Evolutionary conservation across 2,113 vertebrate genomes (phyloP).

Genomic region (Poeciliopsis turrubarensis): DNA sequence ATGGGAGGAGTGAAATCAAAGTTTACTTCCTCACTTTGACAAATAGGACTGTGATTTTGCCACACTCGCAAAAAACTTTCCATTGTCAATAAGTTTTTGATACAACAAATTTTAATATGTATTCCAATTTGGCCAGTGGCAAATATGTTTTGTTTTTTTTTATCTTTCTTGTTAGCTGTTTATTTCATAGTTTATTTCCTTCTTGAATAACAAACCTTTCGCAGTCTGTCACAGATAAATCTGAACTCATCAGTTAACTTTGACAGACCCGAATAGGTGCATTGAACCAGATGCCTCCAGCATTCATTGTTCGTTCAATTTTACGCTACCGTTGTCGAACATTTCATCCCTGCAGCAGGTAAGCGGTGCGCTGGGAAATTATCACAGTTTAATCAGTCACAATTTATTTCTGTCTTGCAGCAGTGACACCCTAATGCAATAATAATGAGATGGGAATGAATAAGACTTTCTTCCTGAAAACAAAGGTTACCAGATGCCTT

Average conservation of each 20-base stretch:
- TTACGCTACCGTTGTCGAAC: slow-evolving; percentile 29
- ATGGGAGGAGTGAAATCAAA: too few species aligned
- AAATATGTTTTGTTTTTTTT: background rate
- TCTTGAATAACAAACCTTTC: background rate
- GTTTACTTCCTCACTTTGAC: too few species aligned
- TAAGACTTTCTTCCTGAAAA: background rate
- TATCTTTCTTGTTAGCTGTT: slow-evolving; percentile 4
- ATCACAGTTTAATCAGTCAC: slow-evolving; percentile 22
- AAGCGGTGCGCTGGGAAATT: slow-evolving; percentile 38
- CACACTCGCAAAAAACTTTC: background rate
- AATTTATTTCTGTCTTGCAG: slow-evolving; percentile 32
- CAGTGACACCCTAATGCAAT: slow-evolving; percentile 18
- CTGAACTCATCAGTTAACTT: slow-evolving; percentile 1
- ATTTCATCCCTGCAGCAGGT: slow-evolving; percentile 35
- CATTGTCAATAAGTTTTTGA: background rate
- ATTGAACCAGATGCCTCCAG: slow-evolving; percentile 28
- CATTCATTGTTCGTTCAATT: slow-evolving; percentile 37
- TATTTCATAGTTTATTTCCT: background rate
- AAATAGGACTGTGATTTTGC: too few species aligned
- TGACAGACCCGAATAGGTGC: slow-evolving; percentile 15
- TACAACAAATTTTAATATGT: background rate
- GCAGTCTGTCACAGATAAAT: slow-evolving; percentile 3
- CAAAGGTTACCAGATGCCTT: background rate
- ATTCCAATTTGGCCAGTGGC: background rate
- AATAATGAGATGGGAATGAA: slow-evolving; percentile 13